Evolutionary conservation across 1,140 invertebrate genomes (phyloP).

Genomic region (Caenorhabditis elegans): DNA sequence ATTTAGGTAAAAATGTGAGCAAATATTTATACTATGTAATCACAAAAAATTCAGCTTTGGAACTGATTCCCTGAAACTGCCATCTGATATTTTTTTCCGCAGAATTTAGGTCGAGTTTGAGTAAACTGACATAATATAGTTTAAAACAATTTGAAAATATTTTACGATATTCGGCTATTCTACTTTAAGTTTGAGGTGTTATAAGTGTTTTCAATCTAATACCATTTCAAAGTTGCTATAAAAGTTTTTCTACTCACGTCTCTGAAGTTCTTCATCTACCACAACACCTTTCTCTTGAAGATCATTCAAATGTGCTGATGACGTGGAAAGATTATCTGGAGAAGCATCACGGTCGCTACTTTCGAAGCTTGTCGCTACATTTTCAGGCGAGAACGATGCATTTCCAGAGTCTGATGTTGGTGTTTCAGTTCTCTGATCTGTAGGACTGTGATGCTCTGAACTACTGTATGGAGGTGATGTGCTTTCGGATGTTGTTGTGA

Average conservation of each 20-base stretch:
- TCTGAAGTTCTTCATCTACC: not conserved
- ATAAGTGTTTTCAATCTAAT: too few species aligned
- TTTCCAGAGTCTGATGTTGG: slow-evolving; percentile 16
- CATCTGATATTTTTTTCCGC: too few species aligned
- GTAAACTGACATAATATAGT: too few species aligned
- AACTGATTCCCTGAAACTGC: too few species aligned
- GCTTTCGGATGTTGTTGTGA: slow-evolving; percentile 20
- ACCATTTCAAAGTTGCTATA: too few species aligned
- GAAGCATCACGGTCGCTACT: slow-evolving; percentile 13
- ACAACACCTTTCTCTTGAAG: not conserved
- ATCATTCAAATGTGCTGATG: not conserved
- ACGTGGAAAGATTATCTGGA: not conserved
- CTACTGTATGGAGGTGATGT: slow-evolving; percentile 16
- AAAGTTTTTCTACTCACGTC: not conserved
- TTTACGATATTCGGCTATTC: too few species aligned
- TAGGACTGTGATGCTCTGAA: slow-evolving; percentile 9
- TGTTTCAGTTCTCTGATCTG: slow-evolving; percentile 14
- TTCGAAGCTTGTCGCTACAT: slow-evolving; percentile 8
- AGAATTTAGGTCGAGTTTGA: too few species aligned
- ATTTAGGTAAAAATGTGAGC: too few species aligned
- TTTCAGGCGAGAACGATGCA: slow-evolving; percentile 1
- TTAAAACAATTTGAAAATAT: too few species aligned
- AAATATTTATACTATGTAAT: too few species aligned
- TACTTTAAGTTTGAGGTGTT: too few species aligned
- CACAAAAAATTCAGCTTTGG: too few species aligned